Conservation (phyloP, 2,113 vertebrate genomes). For the Merops nubicus region DNA sequence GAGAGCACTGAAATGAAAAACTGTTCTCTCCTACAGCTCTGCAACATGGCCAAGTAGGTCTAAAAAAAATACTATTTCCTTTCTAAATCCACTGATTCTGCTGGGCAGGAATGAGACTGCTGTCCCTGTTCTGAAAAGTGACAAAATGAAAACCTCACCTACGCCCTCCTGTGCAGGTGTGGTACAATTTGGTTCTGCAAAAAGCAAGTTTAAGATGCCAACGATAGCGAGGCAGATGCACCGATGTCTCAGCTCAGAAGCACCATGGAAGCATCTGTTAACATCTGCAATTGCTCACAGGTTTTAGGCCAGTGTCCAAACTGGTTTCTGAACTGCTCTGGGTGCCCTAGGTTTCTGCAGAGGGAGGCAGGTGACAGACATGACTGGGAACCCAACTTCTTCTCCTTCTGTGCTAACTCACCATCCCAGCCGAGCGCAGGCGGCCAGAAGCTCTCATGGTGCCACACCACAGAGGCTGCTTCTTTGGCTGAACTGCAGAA, state of each 20-base stretch:
- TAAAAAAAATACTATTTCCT: not conserved
- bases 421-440: not conserved
- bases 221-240: not conserved
- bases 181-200: not conserved
- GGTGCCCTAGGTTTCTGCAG: not conserved
- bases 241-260: not conserved
- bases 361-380: not conserved
- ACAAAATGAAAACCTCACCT: not conserved
- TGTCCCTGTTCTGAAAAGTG: not conserved
- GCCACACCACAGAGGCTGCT: not conserved
- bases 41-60: not conserved
- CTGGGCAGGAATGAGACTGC: not conserved
- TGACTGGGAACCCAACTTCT: not conserved
- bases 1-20: not conserved
- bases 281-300: not conserved
- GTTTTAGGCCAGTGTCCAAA: not conserved
- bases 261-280: not conserved
- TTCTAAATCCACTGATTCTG: not conserved
- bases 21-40: not conserved
- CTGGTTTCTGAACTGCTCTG: not conserved
- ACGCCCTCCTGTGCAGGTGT: not conserved
- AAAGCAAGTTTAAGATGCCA: not conserved
- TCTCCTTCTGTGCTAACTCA: not conserved
- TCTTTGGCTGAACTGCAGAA: conserved; percentile 47
- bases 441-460: not conserved